A percentile compares a stretch with the other conserved stretches of the same genome.
Conservation (phyloP, 1,140 invertebrate species). For the Aphelinus certus region DNA sequence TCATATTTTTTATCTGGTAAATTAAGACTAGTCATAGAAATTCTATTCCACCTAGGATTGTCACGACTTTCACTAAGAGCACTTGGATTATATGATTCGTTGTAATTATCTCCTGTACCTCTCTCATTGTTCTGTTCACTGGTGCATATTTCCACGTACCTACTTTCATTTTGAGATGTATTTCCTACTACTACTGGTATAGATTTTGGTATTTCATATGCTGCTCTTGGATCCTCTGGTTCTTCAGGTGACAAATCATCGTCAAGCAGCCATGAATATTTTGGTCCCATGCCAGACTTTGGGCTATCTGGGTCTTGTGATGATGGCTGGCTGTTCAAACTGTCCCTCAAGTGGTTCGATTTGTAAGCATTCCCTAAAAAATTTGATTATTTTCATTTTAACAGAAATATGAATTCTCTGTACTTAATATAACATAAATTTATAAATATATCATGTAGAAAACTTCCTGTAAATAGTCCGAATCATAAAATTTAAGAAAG, state of each 20-base stretch:
- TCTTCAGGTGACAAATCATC: constrained; percentile 63
- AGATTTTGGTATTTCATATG: constrained; percentile 70
- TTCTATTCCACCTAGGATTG: constrained; percentile 48
- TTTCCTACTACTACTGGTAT: constrained; percentile 47
- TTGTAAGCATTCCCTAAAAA: constrained; percentile 61
- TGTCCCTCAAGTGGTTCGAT: constrained; percentile 59
- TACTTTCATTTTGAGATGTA: constrained; percentile 29
- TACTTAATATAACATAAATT: too few relatives aligned
- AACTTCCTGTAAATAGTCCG: too few relatives aligned
- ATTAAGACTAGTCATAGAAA: constrained; percentile 56
- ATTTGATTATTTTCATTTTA: constrained; percentile 11
- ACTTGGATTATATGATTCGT: constrained; percentile 28
- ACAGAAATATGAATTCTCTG: too few relatives aligned
- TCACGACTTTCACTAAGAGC: constrained; percentile 18
- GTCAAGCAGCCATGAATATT: constrained; percentile 69
- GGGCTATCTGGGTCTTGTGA: constrained; percentile 55
- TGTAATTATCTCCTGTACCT: constrained; percentile 27
- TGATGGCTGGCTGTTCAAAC: constrained; percentile 59
- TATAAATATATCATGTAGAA: too few relatives aligned
- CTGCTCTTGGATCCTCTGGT: constrained; percentile 62
- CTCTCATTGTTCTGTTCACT: constrained; percentile 31
- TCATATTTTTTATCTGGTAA: constrained; percentile 50
- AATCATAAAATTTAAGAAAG: too few relatives aligned
- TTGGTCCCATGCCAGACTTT: constrained; percentile 58
- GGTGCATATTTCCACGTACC: constrained; percentile 34